Conservation (phyloP, 2,888 invertebrate species). For the Chalcis sispes region DNA sequence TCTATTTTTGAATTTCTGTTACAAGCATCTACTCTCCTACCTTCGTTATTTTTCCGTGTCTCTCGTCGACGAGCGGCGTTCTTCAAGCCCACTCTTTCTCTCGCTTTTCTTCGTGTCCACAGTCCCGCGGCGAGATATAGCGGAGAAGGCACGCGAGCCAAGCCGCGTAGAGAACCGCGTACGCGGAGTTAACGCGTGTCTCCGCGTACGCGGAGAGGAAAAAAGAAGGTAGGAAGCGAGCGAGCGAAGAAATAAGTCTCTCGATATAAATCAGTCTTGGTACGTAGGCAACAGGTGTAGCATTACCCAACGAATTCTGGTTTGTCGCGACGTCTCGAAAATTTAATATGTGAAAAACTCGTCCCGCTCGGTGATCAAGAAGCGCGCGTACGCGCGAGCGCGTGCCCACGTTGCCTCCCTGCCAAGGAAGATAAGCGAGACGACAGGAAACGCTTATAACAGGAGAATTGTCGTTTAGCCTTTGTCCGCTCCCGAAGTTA, state of each 20-base stretch:
- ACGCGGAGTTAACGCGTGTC: conserved; percentile 55
- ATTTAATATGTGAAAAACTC: conserved; percentile 45
- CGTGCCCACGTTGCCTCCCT: no score
- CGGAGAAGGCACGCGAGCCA: conserved; percentile 30
- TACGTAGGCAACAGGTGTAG: conserved; percentile 69
- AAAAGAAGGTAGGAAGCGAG: conserved; percentile 24
- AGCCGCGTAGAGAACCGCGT: conserved; percentile 35
- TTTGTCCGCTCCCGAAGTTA: background rate
- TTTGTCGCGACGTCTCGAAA: conserved; percentile 54
- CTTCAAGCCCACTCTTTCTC: no score
- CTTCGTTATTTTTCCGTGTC: no score
- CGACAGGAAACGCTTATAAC: no score
- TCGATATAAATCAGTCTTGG: conserved; percentile 48
- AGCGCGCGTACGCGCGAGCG: background rate
- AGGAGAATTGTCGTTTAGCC: no score
- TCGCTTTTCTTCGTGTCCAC: no score
- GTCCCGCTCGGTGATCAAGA: no score
- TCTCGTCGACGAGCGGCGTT: no score
- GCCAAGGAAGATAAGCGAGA: no score
- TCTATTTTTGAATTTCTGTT: no score
- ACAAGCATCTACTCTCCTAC: no score
- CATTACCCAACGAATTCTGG: conserved; percentile 64
- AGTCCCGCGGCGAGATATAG: conserved; percentile 19
- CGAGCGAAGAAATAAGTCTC: conserved; percentile 33
- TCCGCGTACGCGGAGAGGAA: conserved; percentile 56